These are phyloP conservation scores for Trachelus tabidus DNA, from an alignment of 2,888 invertebrate species.

Conservation along the genomic window DNA sequence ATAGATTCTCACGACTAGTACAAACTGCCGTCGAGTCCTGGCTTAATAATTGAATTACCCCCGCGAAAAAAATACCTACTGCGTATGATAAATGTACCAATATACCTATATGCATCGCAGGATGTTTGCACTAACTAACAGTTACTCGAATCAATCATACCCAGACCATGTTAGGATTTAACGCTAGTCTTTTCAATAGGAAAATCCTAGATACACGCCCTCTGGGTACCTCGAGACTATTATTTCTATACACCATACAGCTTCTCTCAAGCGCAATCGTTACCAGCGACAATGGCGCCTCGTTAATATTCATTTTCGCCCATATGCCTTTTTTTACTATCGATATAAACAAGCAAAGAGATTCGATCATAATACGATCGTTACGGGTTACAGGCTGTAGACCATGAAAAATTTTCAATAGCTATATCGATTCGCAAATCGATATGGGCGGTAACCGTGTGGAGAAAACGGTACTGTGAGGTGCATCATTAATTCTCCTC, in stretches of 20 bases:
- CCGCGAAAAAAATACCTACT: neutral
- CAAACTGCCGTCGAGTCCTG: neutral
- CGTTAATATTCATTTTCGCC: neutral
- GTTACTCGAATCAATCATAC: conserved; percentile 17
- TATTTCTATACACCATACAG: neutral
- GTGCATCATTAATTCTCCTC: neutral
- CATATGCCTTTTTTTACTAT: neutral
- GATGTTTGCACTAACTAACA: conserved; percentile 13
- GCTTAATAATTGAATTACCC: neutral
- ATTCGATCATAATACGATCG: neutral
- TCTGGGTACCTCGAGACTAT: neutral
- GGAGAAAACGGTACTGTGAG: neutral
- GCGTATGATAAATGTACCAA: conserved; percentile 12
- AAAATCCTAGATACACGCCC: neutral
- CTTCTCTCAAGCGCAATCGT: neutral
- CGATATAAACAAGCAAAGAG: neutral
- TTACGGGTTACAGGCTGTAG: neutral
- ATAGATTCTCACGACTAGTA: neutral
- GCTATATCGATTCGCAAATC: neutral
- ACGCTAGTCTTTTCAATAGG: neutral
- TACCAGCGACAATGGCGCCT: neutral
- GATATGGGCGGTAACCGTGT: neutral
- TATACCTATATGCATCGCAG: conserved; percentile 1
- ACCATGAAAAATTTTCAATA: neutral
- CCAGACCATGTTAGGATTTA: neutral